Evolutionary conservation across 2,888 invertebrate genomes (phyloP).

Genomic region (Apamea anceps): DNA sequence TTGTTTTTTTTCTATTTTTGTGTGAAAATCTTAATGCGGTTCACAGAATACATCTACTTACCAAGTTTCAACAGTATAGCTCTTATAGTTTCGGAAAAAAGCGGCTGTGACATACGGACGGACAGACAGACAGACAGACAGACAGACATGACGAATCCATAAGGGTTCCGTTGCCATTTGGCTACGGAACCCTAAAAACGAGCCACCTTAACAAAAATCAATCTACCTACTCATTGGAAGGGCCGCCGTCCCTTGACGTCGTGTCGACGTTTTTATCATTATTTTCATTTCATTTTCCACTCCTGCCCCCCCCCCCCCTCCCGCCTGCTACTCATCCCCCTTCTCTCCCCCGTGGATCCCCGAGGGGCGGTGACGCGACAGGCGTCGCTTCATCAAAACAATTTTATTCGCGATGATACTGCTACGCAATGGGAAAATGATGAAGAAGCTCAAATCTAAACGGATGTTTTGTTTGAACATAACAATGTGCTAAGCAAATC

Average conservation of each 20-base stretch:
- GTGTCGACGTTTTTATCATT: constrained; percentile 81
- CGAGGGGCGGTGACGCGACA: constrained; percentile 69
- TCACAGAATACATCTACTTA: too few relatives aligned
- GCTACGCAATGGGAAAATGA: constrained; percentile 1
- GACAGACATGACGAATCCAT: too few relatives aligned
- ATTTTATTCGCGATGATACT: constrained; percentile 66
- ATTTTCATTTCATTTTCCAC: constrained; percentile 80
- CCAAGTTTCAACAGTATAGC: too few relatives aligned
- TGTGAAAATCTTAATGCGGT: too few relatives aligned
- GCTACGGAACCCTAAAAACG: too few relatives aligned
- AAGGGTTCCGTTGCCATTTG: too few relatives aligned
- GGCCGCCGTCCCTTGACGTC: constrained; percentile 67
- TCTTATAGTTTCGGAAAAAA: too few relatives aligned
- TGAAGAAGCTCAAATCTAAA: constrained; percentile 30
- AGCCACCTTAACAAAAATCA: constrained; percentile 56
- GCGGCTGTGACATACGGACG: too few relatives aligned
- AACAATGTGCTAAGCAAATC: neutral
- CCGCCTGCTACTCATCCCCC: constrained; percentile 48
- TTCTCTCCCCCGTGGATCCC: constrained; percentile 53
- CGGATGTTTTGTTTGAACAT: neutral
- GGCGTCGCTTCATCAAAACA: constrained; percentile 81
- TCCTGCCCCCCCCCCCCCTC: constrained; percentile 49
- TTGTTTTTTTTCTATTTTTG: too few relatives aligned
- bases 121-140: too few relatives aligned
- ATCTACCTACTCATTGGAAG: constrained; percentile 65